Evolutionary conservation across 2,113 vertebrate species (phyloP), one percentile per base, ranked within the genome.

Genomic region (Scomber colias): DNA sequence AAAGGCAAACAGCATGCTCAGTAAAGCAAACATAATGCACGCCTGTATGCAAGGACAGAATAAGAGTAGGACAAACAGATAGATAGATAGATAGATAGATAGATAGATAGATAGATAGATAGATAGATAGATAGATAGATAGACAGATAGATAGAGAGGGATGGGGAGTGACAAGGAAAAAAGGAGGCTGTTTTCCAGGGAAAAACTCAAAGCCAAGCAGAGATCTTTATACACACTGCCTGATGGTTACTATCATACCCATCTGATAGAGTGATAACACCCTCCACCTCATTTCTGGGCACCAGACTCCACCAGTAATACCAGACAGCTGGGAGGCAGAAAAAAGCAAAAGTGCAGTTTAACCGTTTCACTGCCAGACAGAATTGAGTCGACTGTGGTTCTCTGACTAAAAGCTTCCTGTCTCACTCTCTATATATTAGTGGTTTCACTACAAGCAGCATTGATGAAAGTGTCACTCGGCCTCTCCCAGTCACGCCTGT

Each of bases 281-380:
- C 66, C 63, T 82, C 68, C 86, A 82, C 81, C 78, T 90, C 79
- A 79, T 92, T 92, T 91, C 88, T 88, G 77, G 86, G 79, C 85
- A 87, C 63, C 63, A 60, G 73, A 50, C 84, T 83, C 68, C 76
- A 78, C 73, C 71, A 71, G 82, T 83, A 81, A 86, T 56, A 87
- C 72, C 75, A 86, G 85, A 88, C 89, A 90, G 88, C 90, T 88
- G 89, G 77, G 78, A 85, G 87, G 75, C 19, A 80, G 51, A 74
- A 83, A 88, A 86, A 91, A 90, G 77, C 75, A 92, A 90, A 92
- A 90, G 87, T 91, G 85, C 91, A 91, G 90, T 93, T 94, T 95
- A 95, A 95, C 94, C 92, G 94, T 95, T 95, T 95, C 88, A 87
- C 76, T 93, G 90, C 95, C 68, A 51, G 87, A 66, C 71, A 85